Base-by-base conservation (phyloP, 2,113 vertebrate species). In the Ophthalmolycus amberensis region DNA sequence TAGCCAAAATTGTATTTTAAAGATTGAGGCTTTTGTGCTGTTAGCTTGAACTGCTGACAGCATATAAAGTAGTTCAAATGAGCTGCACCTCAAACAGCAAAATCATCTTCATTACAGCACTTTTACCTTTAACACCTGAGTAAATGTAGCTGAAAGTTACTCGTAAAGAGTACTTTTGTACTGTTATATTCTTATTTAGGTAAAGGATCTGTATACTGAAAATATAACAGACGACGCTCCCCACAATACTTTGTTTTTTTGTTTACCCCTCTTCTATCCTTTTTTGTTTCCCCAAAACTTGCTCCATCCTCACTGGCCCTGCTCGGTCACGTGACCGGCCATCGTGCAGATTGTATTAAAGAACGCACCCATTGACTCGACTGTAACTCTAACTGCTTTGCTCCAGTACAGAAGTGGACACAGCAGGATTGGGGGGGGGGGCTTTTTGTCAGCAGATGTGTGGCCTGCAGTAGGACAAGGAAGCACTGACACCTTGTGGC, bases 401-500 rank as follows among this genome's bases (percentile, higher is more conserved):
- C 58, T 34, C 58, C 20, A 10, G 1, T 16, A 10, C 50, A 68
- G 25, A 25, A 25, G 25, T 25, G 25, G 25, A 25, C 25, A 25
- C 25, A 25, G 25, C 25, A 25, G 25, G 25, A 25, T 25, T 25
- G 25, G 25, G 25, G 25, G 25, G 25, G 25, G 25, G 25, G 25
- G 25, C 25, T 25, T 25, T 25, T 25, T 25, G 25, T 25, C 56
- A 66, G 27, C 18, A 37, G 38, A n/a, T 42, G 12, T 67, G 44
- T 76, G 46, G 32, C 46, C 52, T 69, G 32, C 64, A 54, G 78
- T 54, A 38, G 25, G 58, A 56, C 44, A 4, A 67, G 82, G 66
- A 86, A 88, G 90, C 83, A 85, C 85, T 85, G 92, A 90, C 93
- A 84, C 74, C 90, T 76, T 63, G 80, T 91, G 94, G 88, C 65